Conservation (phyloP, 2,888 invertebrate species). For the Dryobota labecula region DNA sequence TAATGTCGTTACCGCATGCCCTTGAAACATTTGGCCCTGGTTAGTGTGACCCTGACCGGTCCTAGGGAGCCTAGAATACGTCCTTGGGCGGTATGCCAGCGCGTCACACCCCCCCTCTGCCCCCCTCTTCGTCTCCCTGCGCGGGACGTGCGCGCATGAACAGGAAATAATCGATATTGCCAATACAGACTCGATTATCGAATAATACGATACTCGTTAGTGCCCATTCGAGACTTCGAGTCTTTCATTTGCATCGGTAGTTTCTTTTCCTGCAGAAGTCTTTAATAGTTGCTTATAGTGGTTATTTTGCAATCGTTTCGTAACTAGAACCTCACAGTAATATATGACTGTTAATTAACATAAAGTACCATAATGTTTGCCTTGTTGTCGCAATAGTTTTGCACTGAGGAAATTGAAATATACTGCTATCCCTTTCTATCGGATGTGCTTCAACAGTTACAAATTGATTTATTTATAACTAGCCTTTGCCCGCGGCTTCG, state of each 20-base stretch:
- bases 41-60: constrained; percentile 80
- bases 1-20: constrained; percentile 34
- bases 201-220: constrained; percentile 59
- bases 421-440: constrained; percentile 11
- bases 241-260: constrained; percentile 63
- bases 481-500: too few species aligned
- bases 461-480: constrained; percentile 20
- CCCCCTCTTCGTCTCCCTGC: constrained; percentile 30
- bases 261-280: constrained; percentile 58
- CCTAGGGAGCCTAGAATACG: constrained; percentile 83
- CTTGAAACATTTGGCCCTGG: constrained; percentile 62
- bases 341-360: constrained; percentile 20
- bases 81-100: constrained; percentile 86
- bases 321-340: constrained; percentile 18
- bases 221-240: constrained; percentile 60
- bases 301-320: constrained; percentile 37
- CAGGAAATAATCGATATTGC: constrained; percentile 82
- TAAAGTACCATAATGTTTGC: constrained; percentile 13
- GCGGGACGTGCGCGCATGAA: constrained; percentile 68
- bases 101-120: constrained; percentile 49
- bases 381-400: constrained; percentile 25
- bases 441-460: background rate
- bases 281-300: constrained; percentile 30
- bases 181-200: constrained; percentile 77
- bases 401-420: constrained; percentile 27